Percentiles rank a stretch among this genome's conserved stretches.
Conservation (phyloP, 30 jellyfish, hydroid and myxozoan genomes). For the Chrysaora quinquecirrha region DNA sequence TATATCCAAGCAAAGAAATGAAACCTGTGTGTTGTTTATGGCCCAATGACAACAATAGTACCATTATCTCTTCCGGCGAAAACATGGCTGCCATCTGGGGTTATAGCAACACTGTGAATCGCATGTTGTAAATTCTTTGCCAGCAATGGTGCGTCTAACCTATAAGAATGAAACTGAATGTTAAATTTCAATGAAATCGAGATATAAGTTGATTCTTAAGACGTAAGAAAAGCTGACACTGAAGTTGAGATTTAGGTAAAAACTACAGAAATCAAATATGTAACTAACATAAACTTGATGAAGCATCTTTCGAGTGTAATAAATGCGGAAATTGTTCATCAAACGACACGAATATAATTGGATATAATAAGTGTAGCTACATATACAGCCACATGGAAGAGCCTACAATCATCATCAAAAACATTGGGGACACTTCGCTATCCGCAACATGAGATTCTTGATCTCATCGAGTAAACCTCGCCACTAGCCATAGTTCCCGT, state of each 20-base stretch:
- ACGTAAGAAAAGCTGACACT: background rate
- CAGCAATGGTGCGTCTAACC: conserved; percentile 54
- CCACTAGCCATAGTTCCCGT: no score
- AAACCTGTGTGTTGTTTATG: conserved; percentile 33
- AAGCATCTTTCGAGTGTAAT: background rate
- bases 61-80: conserved; percentile 91
- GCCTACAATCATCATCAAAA: no score
- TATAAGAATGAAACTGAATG: background rate
- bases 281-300: background rate
- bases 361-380: no score
- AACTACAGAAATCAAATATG: background rate
- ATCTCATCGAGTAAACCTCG: no score
- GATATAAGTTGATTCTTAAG: background rate
- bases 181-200: background rate
- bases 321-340: no score
- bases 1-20: no score
- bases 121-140: conserved; percentile 83
- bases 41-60: conserved; percentile 78
- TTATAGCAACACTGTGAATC: conserved; percentile 71
- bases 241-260: background rate
- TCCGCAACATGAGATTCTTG: no score
- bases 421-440: no score
- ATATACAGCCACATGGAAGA: no score
- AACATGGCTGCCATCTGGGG: conserved; percentile 88
- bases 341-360: no score